Conservation (phyloP, 2,113 vertebrate species). For the Dromiciops gliroides region DNA sequence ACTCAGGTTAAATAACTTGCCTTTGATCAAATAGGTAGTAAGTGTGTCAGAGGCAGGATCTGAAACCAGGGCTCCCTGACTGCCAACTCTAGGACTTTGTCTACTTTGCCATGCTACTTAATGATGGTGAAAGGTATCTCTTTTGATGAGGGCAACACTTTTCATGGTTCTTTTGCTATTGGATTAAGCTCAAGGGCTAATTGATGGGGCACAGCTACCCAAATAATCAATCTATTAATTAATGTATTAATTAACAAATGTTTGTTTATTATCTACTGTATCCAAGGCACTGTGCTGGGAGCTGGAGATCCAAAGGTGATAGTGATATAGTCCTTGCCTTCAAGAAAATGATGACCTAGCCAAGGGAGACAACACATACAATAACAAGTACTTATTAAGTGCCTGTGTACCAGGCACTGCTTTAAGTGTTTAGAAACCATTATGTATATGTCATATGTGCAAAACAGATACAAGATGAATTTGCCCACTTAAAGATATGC, state of each 20-base stretch:
- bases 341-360: neutral
- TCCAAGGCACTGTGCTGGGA: neutral
- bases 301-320: neutral
- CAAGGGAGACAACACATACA: neutral
- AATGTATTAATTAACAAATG: neutral
- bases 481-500: neutral
- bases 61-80: neutral
- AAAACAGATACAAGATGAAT: neutral
- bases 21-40: neutral
- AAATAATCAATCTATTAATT: neutral
- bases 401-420: neutral
- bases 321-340: neutral
- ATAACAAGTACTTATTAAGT: neutral
- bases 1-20: neutral
- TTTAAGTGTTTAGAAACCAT: neutral
- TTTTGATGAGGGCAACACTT: neutral
- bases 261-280: neutral
- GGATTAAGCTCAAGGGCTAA: neutral
- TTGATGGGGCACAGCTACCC: neutral
- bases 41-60: neutral
- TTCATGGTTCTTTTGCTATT: neutral
- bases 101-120: neutral
- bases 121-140: neutral
- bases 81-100: neutral
- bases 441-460: neutral